Conservation (phyloP, 2,113 vertebrate genomes). For the Theropithecus gelada region DNA sequence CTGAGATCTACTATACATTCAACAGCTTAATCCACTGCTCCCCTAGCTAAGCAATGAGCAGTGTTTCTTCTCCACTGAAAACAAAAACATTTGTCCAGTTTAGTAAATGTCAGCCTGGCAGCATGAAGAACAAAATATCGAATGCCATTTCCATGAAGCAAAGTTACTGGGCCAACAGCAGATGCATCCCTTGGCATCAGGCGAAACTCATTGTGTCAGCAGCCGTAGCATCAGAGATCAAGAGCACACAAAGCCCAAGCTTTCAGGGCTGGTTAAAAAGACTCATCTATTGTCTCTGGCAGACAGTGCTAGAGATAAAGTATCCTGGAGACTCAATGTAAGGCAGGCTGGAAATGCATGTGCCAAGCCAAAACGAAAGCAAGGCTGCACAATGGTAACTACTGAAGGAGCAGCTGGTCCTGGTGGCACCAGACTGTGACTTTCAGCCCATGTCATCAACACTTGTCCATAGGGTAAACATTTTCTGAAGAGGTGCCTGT, state of each 20-base stretch:
- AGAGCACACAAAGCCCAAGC: conserved; percentile 72
- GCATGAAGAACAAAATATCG: conserved; percentile 73
- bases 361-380: conserved; percentile 74
- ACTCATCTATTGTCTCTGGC: conserved; percentile 77
- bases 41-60: conserved; percentile 49
- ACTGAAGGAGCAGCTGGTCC: conserved; percentile 82
- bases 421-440: conserved; percentile 82
- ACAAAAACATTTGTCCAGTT: conserved; percentile 57
- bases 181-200: conserved; percentile 81
- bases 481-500: conserved; percentile 75
- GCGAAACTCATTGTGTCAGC: conserved; percentile 74
- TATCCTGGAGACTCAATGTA: conserved; percentile 76
- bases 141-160: conserved; percentile 76
- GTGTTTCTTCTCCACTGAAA: conserved; percentile 54
- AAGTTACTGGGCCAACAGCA: conserved; percentile 84
- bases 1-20: conserved; percentile 44
- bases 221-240: conserved; percentile 77
- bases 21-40: conserved; percentile 27
- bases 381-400: conserved; percentile 76
- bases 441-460: conserved; percentile 82
- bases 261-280: conserved; percentile 72
- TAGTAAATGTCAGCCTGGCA: conserved; percentile 74
- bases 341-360: conserved; percentile 72
- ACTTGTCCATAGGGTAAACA: conserved; percentile 70
- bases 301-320: conserved; percentile 78